A percentile compares a stretch with the other conserved stretches of the same genome.
Conservation (phyloP, 1,140 invertebrate species). For the Drosophila repleta region DNA sequence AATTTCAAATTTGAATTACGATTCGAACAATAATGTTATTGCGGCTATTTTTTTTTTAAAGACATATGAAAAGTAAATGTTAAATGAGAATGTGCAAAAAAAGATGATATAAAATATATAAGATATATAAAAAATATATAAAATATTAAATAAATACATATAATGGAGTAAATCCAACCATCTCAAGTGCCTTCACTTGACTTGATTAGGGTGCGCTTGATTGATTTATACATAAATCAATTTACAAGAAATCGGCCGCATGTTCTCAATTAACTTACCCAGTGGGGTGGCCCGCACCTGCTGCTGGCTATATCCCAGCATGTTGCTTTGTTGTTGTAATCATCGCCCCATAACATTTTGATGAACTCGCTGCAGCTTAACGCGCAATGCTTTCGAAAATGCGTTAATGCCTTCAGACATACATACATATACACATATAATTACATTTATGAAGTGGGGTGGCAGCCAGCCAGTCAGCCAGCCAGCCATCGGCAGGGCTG, state of each 20-base stretch:
- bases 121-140: neutral
- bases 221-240: slow-evolving; percentile 10
- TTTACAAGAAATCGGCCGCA: slow-evolving; percentile 7
- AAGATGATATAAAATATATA: too few species aligned
- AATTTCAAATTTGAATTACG: neutral
- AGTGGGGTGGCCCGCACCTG: slow-evolving; percentile 7
- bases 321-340: slow-evolving; percentile 30
- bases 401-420: slow-evolving; percentile 40
- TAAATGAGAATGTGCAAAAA: too few species aligned
- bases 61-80: too few species aligned
- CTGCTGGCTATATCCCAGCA: slow-evolving; percentile 8
- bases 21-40: too few species aligned
- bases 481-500: slow-evolving; percentile 3
- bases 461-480: too few species aligned
- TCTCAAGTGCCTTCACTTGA: too few species aligned
- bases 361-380: slow-evolving; percentile 42
- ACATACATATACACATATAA: slow-evolving; percentile 1
- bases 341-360: slow-evolving; percentile 29
- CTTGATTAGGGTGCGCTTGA: neutral
- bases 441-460: slow-evolving; percentile 4
- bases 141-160: neutral
- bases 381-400: slow-evolving; percentile 28
- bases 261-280: slow-evolving; percentile 19
- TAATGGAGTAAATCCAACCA: too few species aligned
- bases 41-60: neutral